phyloP scores from a whole-genome alignment of 2,797 vertebrate genomes.

The Sebastes variabilis region DNA sequence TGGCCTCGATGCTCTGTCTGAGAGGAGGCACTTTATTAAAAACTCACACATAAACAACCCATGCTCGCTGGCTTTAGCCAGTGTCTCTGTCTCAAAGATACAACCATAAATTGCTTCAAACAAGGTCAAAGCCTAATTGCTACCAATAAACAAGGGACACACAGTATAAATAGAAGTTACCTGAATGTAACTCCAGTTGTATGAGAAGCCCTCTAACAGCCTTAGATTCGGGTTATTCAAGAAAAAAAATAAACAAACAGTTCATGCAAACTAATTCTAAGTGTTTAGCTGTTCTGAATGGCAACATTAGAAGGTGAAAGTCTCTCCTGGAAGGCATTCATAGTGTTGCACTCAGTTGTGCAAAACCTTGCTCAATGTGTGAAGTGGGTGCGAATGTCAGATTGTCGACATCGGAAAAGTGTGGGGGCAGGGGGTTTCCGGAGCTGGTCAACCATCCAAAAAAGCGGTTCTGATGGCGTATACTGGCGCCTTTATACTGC shows the following conservation, averaged over 20 bases:
- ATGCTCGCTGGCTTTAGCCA: neutral
- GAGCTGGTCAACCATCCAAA: neutral
- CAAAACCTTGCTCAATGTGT: neutral
- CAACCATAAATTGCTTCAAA: conserved; percentile 20
- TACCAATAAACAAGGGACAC: neutral
- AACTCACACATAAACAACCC: neutral
- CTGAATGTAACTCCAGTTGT: neutral
- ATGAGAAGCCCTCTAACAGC: neutral
- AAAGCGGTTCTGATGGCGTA: neutral
- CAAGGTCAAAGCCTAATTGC: conserved; percentile 30
- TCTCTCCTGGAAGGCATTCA: neutral
- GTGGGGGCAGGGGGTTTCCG: neutral
- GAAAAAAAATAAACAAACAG: neutral
- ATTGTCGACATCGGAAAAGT: neutral
- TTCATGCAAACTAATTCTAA: too few species aligned
- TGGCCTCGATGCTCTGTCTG: conserved; percentile 4
- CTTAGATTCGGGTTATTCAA: neutral
- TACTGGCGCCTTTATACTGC: neutral
- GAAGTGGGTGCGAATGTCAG: neutral
- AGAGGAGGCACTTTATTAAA: conserved; percentile 24
- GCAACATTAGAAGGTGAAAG: neutral
- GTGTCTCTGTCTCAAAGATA: neutral
- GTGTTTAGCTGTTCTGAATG: neutral
- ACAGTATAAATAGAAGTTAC: neutral
- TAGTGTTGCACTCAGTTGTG: neutral